Evolutionary conservation across 1,140 invertebrate genomes (phyloP).

Genomic region (Drosophila sp.): DNA sequence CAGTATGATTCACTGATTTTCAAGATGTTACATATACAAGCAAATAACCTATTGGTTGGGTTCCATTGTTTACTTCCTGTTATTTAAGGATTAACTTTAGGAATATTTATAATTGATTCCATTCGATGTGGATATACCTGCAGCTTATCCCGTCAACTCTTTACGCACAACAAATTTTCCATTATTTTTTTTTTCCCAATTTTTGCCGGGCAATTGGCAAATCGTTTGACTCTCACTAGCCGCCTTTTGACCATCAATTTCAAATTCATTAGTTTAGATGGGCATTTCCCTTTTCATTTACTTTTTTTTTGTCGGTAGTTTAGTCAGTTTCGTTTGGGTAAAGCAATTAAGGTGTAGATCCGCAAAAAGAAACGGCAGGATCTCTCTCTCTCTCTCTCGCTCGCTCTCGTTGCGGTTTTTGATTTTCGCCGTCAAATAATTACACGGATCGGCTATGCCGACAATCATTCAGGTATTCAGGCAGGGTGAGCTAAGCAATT

Average conservation of each 20-base stretch:
- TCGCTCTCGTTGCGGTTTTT: constrained; percentile 25
- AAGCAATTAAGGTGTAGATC: constrained; percentile 77
- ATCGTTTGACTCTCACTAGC: constrained; percentile 65
- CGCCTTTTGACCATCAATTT: not conserved
- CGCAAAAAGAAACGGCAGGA: constrained; percentile 51
- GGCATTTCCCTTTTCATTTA: constrained; percentile 16
- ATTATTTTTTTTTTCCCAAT: constrained; percentile 2
- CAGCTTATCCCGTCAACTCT: constrained; percentile 23
- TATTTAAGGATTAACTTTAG: not conserved
- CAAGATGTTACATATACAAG: too few species aligned
- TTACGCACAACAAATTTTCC: constrained; percentile 36
- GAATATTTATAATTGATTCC: too few species aligned
- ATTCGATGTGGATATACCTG: not conserved
- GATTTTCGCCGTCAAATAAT: constrained; percentile 45
- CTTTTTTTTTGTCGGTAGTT: constrained; percentile 23
- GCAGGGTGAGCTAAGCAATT: constrained; percentile 62
- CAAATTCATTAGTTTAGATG: constrained; percentile 57
- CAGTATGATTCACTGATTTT: too few species aligned
- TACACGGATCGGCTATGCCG: constrained; percentile 53
- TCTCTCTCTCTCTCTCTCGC: constrained; percentile 25
- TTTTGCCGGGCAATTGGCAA: constrained; percentile 62
- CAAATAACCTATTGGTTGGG: too few species aligned
- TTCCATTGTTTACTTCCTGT: constrained; percentile 3
- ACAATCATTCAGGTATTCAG: constrained; percentile 21
- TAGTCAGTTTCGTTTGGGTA: constrained; percentile 10